Evolutionary conservation across 2,113 vertebrate genomes (phyloP).

Genomic region (Pseudopipra pipra): DNA sequence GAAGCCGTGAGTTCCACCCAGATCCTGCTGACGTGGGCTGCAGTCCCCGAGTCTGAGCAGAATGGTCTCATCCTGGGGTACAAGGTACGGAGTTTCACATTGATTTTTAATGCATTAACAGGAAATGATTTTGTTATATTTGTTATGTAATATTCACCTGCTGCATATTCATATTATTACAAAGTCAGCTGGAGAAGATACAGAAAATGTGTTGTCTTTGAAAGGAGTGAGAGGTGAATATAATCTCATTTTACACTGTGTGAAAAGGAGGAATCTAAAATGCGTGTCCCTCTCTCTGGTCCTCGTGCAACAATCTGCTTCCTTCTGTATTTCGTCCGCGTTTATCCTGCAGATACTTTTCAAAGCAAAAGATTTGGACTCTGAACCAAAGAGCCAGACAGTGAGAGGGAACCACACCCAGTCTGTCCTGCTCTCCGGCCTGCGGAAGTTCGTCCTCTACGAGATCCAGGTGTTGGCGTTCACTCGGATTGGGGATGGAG

Average conservation of each 20-base stretch:
- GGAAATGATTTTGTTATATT: not conserved
- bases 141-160: not conserved
- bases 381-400: slow-evolving; percentile 72
- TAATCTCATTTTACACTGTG: not conserved
- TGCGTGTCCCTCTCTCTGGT: rapidly evolving
- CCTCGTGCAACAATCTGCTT: not conserved
- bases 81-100: slow-evolving; percentile 77
- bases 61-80: slow-evolving; percentile 93
- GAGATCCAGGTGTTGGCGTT: slow-evolving; percentile 88
- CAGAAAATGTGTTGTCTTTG: not conserved
- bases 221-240: not conserved
- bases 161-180: not conserved
- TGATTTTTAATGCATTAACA: not conserved
- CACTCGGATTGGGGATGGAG: slow-evolving; percentile 87
- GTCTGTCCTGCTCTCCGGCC: slow-evolving; percentile 77
- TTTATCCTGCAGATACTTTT: slow-evolving; percentile 80
- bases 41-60: slow-evolving; percentile 83
- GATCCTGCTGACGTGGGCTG: slow-evolving; percentile 88
- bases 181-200: not conserved
- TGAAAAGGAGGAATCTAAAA: not conserved
- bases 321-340: rapidly evolving
- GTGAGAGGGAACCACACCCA: slow-evolving; percentile 82
- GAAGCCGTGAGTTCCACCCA: slow-evolving; percentile 91
- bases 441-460: slow-evolving; percentile 85
- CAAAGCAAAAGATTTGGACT: slow-evolving; percentile 74